Percentiles rank a stretch among this genome's conserved stretches.
Conservation (phyloP, 2,113 vertebrate species). For the Uropsilus gracilis region DNA sequence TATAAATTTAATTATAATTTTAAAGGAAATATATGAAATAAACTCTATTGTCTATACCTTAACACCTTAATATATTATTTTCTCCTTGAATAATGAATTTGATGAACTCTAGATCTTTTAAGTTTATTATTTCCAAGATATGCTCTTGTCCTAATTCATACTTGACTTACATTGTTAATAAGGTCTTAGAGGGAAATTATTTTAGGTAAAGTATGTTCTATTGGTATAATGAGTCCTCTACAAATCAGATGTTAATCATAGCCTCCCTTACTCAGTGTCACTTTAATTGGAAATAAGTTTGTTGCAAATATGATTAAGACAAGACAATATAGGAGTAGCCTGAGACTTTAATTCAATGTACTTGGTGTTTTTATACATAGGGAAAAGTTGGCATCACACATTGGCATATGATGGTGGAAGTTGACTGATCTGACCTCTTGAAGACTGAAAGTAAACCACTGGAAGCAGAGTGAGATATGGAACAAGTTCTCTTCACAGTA, state of each 20-base stretch:
- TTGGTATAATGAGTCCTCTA: background rate
- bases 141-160: background rate
- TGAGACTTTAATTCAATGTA: background rate
- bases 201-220: background rate
- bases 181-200: background rate
- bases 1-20: background rate
- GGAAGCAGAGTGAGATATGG: no score
- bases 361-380: background rate
- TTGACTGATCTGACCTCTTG: background rate
- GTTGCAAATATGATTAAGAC: background rate
- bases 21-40: background rate
- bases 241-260: background rate
- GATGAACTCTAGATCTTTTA: background rate
- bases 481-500: background rate
- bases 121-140: background rate
- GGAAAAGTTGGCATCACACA: background rate
- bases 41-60: background rate
- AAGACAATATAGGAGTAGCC: accelerated
- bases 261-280: background rate
- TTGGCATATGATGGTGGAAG: background rate
- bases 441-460: background rate
- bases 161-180: background rate
- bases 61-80: background rate
- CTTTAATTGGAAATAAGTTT: background rate
- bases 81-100: background rate